Conservation (phyloP, 2,113 vertebrate genomes). For the Naja naja region DNA sequence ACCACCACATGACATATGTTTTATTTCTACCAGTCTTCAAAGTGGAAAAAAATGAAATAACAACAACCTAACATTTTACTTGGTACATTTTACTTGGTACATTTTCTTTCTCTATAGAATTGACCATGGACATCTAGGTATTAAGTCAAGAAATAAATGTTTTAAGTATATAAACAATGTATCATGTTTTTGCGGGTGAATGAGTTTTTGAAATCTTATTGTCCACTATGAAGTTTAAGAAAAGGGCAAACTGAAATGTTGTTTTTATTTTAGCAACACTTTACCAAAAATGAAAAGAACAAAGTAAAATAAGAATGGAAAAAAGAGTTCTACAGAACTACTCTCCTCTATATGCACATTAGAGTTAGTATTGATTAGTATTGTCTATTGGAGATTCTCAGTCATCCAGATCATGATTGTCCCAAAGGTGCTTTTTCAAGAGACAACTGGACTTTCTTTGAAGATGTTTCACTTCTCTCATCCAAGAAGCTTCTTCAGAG, state of each 20-base stretch:
- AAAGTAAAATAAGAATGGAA: not conserved
- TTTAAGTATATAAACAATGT: not conserved
- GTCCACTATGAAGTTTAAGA: not conserved
- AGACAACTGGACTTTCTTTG: no score
- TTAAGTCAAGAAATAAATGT: not conserved
- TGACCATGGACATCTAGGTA: not conserved
- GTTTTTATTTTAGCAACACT: not conserved
- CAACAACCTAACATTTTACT: not conserved
- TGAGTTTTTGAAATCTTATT: not conserved
- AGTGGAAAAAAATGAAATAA: not conserved
- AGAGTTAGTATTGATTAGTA: conserved; percentile 35
- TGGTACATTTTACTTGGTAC: not conserved
- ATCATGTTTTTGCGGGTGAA: not conserved
- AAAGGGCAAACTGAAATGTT: not conserved
- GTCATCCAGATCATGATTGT: no score
- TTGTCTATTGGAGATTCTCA: not conserved
- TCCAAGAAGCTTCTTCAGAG: no score
- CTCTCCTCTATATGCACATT: conserved; percentile 15
- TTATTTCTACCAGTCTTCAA: not conserved
- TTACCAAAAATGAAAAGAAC: not conserved
- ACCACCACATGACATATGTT: not conserved
- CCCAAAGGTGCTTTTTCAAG: no score
- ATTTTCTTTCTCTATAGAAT: not conserved
- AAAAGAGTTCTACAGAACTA: not conserved
- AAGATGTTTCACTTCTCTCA: no score